Conservation (phyloP, 2,797 vertebrate genomes). For the Zenarchopterus dispar region DNA sequence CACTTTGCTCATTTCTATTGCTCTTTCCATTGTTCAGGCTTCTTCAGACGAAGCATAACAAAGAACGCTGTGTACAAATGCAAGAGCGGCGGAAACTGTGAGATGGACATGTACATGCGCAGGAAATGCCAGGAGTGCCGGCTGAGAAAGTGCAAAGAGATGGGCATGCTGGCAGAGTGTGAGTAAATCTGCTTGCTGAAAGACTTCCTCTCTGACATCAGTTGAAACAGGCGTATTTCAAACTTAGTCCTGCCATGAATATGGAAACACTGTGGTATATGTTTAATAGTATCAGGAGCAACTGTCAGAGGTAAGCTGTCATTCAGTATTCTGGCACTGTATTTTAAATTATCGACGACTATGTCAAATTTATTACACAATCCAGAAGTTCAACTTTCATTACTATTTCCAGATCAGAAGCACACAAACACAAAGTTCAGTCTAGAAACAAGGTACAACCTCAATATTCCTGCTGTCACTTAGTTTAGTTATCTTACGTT, state of each 20-base stretch:
- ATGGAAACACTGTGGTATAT: not conserved
- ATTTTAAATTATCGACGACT: constrained; percentile 38
- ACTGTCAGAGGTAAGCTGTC: constrained; percentile 36
- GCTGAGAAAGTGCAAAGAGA: constrained; percentile 95
- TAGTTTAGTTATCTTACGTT: constrained; percentile 1
- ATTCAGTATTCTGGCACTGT: constrained; percentile 54
- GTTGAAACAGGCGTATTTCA: not conserved
- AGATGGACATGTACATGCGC: constrained; percentile 99
- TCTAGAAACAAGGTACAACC: not conserved
- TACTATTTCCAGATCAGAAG: constrained; percentile 46
- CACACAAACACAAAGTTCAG: constrained; percentile 26
- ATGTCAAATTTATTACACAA: constrained; percentile 41
- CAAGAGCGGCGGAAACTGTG: constrained; percentile 96
- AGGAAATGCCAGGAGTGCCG: constrained; percentile 98
- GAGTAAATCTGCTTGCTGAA: constrained; percentile 74
- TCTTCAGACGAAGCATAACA: constrained; percentile 98
- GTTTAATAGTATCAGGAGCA: not conserved
- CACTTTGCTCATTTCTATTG: no score
- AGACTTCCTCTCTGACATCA: not conserved
- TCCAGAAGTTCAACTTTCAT: constrained; percentile 37
- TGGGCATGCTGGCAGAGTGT: constrained; percentile 99
- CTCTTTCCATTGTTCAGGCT: constrained; percentile 79
- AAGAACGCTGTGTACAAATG: constrained; percentile 98
- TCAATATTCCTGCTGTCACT: not conserved
- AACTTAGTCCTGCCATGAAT: not conserved